Conservation (phyloP, 2,113 vertebrate species). For the Rissa tridactyla region DNA sequence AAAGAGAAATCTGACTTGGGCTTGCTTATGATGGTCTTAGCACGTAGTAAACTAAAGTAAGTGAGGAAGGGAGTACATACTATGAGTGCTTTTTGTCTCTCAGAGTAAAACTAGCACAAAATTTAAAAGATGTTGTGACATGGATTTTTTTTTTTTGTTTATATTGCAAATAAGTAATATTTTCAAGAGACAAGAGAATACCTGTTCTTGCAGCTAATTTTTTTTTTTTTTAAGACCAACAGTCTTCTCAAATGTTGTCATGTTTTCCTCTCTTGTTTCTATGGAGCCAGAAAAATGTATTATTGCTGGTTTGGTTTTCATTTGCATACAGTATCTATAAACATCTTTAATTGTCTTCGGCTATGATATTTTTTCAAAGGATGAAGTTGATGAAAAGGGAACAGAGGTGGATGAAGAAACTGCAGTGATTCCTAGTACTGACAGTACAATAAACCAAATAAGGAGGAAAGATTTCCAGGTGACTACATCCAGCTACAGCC, state of each 20-base stretch:
- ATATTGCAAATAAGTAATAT: background rate
- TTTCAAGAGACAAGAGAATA: background rate
- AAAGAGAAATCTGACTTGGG: background rate
- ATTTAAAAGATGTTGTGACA: background rate
- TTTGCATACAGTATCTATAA: background rate
- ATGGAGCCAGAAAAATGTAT: background rate
- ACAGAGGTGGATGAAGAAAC: slow-evolving; percentile 57
- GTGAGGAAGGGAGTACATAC: background rate
- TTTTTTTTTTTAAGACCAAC: background rate
- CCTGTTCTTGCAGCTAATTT: background rate
- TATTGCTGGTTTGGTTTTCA: background rate
- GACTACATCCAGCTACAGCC: slow-evolving; percentile 70
- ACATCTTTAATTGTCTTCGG: slow-evolving; percentile 25
- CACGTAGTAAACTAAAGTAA: background rate
- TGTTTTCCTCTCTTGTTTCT: background rate
- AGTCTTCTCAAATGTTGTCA: background rate
- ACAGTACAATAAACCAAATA: slow-evolving; percentile 68
- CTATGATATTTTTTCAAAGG: slow-evolving; percentile 70
- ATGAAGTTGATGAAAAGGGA: slow-evolving; percentile 69
- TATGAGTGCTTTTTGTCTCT: background rate
- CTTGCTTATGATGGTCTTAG: background rate
- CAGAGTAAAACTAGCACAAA: background rate
- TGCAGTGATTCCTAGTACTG: slow-evolving; percentile 59
- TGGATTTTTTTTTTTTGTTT: background rate
- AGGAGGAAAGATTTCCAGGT: slow-evolving; percentile 68